A percentile compares a stretch with the other conserved stretches of the same genome.
Conservation (phyloP, 2,888 invertebrate species). For the Hecatera dysodea region DNA sequence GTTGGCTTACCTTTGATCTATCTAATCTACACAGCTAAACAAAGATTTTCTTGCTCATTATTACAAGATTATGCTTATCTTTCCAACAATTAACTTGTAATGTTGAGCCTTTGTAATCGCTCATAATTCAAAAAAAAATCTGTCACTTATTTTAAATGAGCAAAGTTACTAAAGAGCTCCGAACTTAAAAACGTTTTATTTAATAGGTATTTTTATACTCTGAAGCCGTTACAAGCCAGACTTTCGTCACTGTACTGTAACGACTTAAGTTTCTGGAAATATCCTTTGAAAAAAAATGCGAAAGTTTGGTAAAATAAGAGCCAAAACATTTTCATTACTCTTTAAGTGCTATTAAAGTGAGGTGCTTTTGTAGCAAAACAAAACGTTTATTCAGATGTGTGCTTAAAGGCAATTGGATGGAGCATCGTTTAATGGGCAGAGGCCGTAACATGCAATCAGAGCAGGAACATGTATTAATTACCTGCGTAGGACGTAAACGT, state of each 20-base stretch:
- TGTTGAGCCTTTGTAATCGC: not conserved
- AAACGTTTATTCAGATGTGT: conserved; percentile 44
- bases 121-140: conserved; percentile 19
- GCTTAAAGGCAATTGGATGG: conserved; percentile 46
- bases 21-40: not conserved
- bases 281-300: conserved; percentile 33
- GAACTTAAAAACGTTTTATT: conserved; percentile 29
- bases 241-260: conserved; percentile 42
- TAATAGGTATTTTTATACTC: conserved; percentile 27
- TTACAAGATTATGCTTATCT: conserved; percentile 10
- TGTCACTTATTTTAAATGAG: conserved; percentile 36
- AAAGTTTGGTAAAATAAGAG: conserved; percentile 27
- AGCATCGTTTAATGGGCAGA: conserved; percentile 48
- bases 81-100: conserved; percentile 18
- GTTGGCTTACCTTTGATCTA: not conserved
- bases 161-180: conserved; percentile 31
- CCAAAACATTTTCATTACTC: conserved; percentile 39
- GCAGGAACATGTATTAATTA: conserved; percentile 48
- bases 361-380: conserved; percentile 34
- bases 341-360: conserved; percentile 30
- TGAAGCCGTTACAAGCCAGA: conserved; percentile 25
- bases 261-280: conserved; percentile 42
- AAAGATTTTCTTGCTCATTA: conserved; percentile 14
- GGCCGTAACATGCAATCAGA: conserved; percentile 50
- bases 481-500: conserved; percentile 48